Base-by-base conservation (phyloP, 2,888 invertebrate species). In the Barypeithes pellucidus region DNA sequence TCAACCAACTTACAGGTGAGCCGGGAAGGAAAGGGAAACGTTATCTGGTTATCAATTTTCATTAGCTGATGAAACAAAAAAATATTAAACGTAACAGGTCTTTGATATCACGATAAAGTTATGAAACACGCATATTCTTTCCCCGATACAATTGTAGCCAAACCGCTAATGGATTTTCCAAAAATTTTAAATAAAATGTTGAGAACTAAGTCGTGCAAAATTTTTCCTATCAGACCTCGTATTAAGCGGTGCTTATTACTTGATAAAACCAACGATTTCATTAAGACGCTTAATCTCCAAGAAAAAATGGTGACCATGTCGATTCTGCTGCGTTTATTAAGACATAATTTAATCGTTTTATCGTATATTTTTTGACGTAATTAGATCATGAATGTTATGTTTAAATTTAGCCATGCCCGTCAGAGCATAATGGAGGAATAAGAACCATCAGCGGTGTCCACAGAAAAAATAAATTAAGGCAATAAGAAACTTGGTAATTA, bases 351-450 rank as follows among this genome's bases (percentile, higher is more conserved):
- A 50, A 69, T 61, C 66, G 65, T 65, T 73, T 73, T 69, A 66
- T 65, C 69, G 60, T 68, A 52, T 47, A 54, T 68, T 68, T 72
- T 36, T 18, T 73, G 68, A 59, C 68, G 60, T 73, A 73, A 73
- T 73, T 73, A 73, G 73, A 73, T 73, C 68, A 73, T 68, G 62
- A 63, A 63, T 41, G 73, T 73, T 73, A 73, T 73, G 73, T 73
- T 73, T 73, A 65, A 68, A 73, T 73, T 68, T 65, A 12, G 65
- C 52, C 59, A 22, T 14, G 50, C 50, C 3, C 16, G 65, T 36
- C 41, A 33, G 29, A n/a, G 11, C 33, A 60, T 63, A 65, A 68
- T 73, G 68, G 68, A 68, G 65, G 69, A 60, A 41, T 63, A 68
- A 39, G 72, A 57, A 57, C 62, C 63, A 63, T 68, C 68, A 63